Evolutionary conservation across 2,113 vertebrate species (phyloP), one percentile per base, ranked within the genome.

Genomic region (Lanius collurio): DNA sequence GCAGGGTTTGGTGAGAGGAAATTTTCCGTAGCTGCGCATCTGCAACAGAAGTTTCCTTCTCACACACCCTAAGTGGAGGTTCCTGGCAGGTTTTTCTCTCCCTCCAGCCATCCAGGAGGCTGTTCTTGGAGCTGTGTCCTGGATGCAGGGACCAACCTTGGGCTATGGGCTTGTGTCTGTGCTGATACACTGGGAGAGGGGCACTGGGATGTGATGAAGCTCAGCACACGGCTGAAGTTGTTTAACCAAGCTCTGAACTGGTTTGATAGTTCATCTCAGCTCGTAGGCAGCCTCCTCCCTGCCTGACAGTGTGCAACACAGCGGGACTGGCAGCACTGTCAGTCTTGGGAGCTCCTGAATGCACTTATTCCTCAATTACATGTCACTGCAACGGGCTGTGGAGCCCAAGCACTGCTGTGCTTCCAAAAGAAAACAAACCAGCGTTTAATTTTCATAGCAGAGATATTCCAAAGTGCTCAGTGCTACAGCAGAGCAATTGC

Each of bases 381-480:
- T 2, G 23, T 63, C 93, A 39, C 74, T n/a, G 75, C 20, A 21
- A n/a, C 0, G 14, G 90, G 92, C 83, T 0, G 2, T 13, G 52
- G 44, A 88, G 83, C 39, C 60, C 90, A 81, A 67, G 44, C 11
- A 18, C 76, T 44, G 88, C 76, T 52, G 71, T 47, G 55, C 60
- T 74, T 81, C 74, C 79, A 42, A 50, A 92, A 67, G 91, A 70
- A 88, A 94, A 89, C 68, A 88, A 90, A 80, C 70, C 85, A 70
- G 52, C 33, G 0, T 56, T 76, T 92, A 30, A 83, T 84, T 85
- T 94, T 79, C 64, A 15, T 18, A 63, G 56, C 49, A 60, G 37
- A 91, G 67, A 37, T 59, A 70, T 67, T 91, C 46, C 60, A 23
- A 69, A 83, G 50, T 9, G 64, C 39, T 44, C 55, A 95, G 62